Evolutionary conservation across 2,888 invertebrate species (phyloP).

Genomic region (Patella pellucida): DNA sequence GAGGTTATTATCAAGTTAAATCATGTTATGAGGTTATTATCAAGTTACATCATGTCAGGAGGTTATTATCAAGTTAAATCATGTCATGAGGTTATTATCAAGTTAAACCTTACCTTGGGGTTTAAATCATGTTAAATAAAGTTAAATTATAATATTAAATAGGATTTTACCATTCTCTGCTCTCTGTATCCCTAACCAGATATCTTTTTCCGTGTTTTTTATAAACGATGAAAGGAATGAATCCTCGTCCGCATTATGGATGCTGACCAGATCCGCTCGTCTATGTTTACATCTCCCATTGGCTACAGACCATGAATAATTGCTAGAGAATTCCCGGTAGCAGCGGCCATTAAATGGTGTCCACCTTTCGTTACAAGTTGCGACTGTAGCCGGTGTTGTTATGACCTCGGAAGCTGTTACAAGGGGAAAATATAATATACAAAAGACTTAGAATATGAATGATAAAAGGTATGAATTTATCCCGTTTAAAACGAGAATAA

Average conservation of each 20-base stretch:
- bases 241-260: constrained; percentile 43
- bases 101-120: too few relatives aligned
- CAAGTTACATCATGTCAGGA: too few relatives aligned
- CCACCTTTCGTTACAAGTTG: constrained; percentile 37
- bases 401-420: constrained; percentile 29
- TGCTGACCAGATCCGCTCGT: constrained; percentile 45
- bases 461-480: too few relatives aligned
- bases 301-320: constrained; percentile 51
- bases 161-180: constrained; percentile 17
- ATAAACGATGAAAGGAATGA: constrained; percentile 35
- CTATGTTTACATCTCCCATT: constrained; percentile 40
- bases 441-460: too few relatives aligned
- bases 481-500: too few relatives aligned
- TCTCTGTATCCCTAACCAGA: constrained; percentile 46
- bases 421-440: not conserved
- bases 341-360: constrained; percentile 39
- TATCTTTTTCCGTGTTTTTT: constrained; percentile 16
- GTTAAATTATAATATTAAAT: not conserved
- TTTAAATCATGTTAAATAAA: too few relatives aligned
- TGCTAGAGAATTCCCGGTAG: constrained; percentile 37
- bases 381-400: constrained; percentile 32
- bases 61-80: too few relatives aligned
- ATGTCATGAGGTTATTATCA: too few relatives aligned
- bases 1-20: too few relatives aligned
- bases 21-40: too few relatives aligned